Evolutionary conservation across 2,797 vertebrate genomes (phyloP), one percentile per base, ranked within the genome.

Genomic region (Pseudotriccus pelzelni): DNA sequence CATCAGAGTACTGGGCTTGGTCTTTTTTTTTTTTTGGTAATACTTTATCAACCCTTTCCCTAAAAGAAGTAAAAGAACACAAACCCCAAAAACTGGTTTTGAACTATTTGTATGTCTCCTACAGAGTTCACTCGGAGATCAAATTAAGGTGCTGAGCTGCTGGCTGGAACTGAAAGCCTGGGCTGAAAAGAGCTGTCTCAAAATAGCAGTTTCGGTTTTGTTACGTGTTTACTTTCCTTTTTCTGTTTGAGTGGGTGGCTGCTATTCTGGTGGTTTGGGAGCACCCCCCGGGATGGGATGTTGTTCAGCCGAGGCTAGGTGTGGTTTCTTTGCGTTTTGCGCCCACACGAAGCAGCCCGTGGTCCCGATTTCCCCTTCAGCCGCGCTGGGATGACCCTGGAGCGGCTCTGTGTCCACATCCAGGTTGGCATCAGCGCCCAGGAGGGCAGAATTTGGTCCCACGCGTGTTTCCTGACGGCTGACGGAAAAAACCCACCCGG

Each of bases 191-290:
- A 58, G 10, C 6, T 10, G 32, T 52, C 92, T 69, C 47, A 94
- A 94, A 96, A 95, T 90, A 96, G 89, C 80, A 90, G 82, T 90
- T 94, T 88, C 49, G 0, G 11, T 92, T 92, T 55, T 90, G 55
- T 84, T 74, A 63, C 1, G 59, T 92, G 70, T 87, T 89, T 81
- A 12, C 69, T 72, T 84, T 80, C 3, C 32, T 62, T 34, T 34
- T 34, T 68, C 20, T 44, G n/a, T 70, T 63, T 69, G 67, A 50
- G 84, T 64, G 84, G 91, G 86, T 72, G 92, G 93, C 56, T 94
- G 89, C 95, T 96, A 89, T 92, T 85, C 44, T 79, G 25, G 62
- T 36, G 46, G 46, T 56, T 91, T 90, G 73, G 39, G 89, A 79
- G 63, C 4, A 6, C 53, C 69, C 86, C 67, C 25, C 75, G n/a